Evolutionary conservation across 1,140 invertebrate genomes (phyloP).

Genomic region (Pseudomyrmex pallidus): DNA sequence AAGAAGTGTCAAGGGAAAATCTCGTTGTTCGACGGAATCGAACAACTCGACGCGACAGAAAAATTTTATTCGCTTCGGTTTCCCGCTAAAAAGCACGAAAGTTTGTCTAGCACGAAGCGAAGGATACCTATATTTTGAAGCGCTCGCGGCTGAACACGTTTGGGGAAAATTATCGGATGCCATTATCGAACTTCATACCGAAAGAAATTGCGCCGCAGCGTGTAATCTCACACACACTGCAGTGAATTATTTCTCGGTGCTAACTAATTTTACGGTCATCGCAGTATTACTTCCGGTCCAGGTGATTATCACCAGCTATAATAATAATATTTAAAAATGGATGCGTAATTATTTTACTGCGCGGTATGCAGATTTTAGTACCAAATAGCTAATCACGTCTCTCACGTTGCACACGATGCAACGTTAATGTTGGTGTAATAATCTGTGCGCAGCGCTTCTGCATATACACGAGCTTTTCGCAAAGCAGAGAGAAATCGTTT

Average conservation of each 20-base stretch:
- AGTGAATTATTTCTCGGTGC: too few species aligned
- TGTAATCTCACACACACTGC: too few species aligned
- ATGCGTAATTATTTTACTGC: too few species aligned
- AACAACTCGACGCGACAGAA: not conserved
- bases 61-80: slow-evolving; percentile 11
- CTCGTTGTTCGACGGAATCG: slow-evolving; percentile 3
- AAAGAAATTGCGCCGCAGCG: too few species aligned
- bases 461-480: not conserved
- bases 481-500: not conserved
- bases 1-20: not conserved
- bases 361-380: too few species aligned
- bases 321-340: too few species aligned
- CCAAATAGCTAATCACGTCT: too few species aligned
- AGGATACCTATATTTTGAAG: not conserved
- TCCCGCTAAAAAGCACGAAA: not conserved
- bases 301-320: too few species aligned
- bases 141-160: not conserved
- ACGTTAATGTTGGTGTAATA: not conserved
- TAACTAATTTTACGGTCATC: not conserved
- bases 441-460: not conserved
- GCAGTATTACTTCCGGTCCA: not conserved
- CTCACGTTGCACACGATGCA: too few species aligned
- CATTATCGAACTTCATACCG: too few species aligned
- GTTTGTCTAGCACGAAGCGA: not conserved
- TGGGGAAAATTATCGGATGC: not conserved